These are phyloP conservation scores for Zophobas morio DNA, from an alignment of 1,140 invertebrate genomes.

Conservation along the genomic window DNA sequence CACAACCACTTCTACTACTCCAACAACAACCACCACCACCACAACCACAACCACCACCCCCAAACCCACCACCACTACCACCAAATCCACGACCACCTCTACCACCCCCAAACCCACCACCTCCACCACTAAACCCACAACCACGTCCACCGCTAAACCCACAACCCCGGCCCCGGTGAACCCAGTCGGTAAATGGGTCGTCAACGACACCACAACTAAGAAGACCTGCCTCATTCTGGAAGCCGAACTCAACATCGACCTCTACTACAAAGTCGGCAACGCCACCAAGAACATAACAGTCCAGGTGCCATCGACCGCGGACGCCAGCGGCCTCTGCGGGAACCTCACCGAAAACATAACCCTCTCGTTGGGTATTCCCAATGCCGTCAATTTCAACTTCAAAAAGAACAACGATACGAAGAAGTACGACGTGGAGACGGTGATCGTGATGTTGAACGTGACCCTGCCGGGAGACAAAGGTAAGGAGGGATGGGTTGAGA, in stretches of 20 bases:
- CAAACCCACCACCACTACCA: constrained; percentile 64
- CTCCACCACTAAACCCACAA: constrained; percentile 61
- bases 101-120: background rate
- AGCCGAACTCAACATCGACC: constrained; percentile 75
- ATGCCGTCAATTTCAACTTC: constrained; percentile 67
- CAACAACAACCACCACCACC: constrained; percentile 49
- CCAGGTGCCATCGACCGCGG: constrained; percentile 68
- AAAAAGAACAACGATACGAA: constrained; percentile 66
- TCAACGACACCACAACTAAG: constrained; percentile 66
- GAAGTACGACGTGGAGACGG: constrained; percentile 31
- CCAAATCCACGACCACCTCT: constrained; percentile 42
- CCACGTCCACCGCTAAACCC: constrained; percentile 52
- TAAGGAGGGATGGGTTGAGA: constrained; percentile 6
- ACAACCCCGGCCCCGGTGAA: constrained; percentile 66
- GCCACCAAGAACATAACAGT: constrained; percentile 58
- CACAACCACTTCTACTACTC: constrained; percentile 53
- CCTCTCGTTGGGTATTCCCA: constrained; percentile 67
- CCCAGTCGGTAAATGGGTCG: constrained; percentile 72
- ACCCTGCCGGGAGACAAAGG: constrained; percentile 35
- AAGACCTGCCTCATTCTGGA: constrained; percentile 74
- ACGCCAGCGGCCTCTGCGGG: constrained; percentile 68
- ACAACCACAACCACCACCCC: constrained; percentile 58
- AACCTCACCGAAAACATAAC: constrained; percentile 67
- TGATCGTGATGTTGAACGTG: constrained; percentile 56
- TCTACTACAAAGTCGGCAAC: constrained; percentile 69